These are phyloP conservation scores for Pampus argenteus DNA, from an alignment of 2,797 vertebrate species.

Conservation along the genomic window DNA sequence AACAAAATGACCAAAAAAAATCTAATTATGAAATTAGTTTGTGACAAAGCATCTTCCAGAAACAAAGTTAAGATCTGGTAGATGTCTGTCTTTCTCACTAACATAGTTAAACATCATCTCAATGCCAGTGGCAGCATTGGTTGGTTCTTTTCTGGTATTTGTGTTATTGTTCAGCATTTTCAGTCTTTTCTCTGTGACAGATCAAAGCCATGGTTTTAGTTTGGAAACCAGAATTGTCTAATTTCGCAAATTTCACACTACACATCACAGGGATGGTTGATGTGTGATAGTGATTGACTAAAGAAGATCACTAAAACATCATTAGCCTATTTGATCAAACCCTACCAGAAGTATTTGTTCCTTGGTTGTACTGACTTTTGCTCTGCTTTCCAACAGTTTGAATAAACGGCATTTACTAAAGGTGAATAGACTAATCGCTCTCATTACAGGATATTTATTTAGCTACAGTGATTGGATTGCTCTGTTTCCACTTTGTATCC, in stretches of 20 bases:
- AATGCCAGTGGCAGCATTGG: conserved; percentile 3
- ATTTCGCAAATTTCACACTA: neutral
- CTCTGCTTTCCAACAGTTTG: conserved; percentile 5
- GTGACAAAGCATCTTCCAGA: conserved; percentile 30
- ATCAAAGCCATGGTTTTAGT: neutral
- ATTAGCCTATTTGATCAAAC: conserved; percentile 6
- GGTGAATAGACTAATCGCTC: conserved; percentile 20
- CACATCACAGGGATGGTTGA: neutral
- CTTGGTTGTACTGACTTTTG: conserved; percentile 1
- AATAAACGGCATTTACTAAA: conserved; percentile 7
- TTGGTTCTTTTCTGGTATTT: conserved; percentile 10
- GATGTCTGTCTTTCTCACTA: conserved; percentile 26
- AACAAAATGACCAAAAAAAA: conserved; percentile 35
- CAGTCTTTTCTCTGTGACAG: neutral
- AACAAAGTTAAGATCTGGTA: conserved; percentile 49
- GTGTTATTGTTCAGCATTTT: neutral
- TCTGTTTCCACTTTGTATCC: conserved; percentile 15
- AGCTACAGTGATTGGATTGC: conserved; percentile 20
- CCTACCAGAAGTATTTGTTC: neutral
- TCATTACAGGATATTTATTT: conserved; percentile 31
- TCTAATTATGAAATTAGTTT: conserved; percentile 43
- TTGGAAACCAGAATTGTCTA: neutral
- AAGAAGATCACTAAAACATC: neutral
- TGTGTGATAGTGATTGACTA: neutral
- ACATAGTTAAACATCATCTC: conserved; percentile 30